phyloP scores from a whole-genome alignment of 2,888 invertebrate genomes.

The Pseudococcus viburni region DNA sequence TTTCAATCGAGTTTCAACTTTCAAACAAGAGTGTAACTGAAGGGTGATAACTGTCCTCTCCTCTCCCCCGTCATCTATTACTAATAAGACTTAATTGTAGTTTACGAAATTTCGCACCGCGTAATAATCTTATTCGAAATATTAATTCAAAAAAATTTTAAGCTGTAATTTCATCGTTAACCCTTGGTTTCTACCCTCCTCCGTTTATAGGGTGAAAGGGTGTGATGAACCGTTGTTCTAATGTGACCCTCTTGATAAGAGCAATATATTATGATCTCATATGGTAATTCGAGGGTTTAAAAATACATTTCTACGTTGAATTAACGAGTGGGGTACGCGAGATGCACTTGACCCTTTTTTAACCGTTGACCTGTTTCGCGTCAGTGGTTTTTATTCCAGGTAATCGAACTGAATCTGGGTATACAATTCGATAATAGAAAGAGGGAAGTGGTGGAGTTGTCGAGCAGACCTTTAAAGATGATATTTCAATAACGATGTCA shows the following conservation, averaged over 20 bases:
- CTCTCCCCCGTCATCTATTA: not conserved
- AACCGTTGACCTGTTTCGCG: constrained; percentile 21
- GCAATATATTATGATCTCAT: not conserved
- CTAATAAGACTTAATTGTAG: not conserved
- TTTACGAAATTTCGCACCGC: not conserved
- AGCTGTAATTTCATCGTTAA: not conserved
- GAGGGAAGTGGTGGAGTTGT: not conserved
- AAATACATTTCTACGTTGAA: not conserved
- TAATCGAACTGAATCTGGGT: not conserved
- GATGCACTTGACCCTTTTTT: constrained; percentile 15
- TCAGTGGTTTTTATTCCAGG: constrained; percentile 15
- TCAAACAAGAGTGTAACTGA: not conserved
- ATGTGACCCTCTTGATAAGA: not conserved
- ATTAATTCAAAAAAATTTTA: not conserved
- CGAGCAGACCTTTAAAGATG: not conserved
- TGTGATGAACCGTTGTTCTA: not conserved
- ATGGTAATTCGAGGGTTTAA: constrained; percentile 17
- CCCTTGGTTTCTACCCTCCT: not conserved
- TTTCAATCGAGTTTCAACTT: not conserved
- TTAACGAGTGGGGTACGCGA: not conserved
- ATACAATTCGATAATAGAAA: not conserved
- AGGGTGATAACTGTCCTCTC: not conserved
- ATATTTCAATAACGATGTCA: not conserved
- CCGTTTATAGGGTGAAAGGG: not conserved
- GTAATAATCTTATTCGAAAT: not conserved